These are phyloP conservation scores for Cepaea hortensis DNA, from an alignment of 2,888 invertebrate species.

Conservation along the genomic window DNA sequence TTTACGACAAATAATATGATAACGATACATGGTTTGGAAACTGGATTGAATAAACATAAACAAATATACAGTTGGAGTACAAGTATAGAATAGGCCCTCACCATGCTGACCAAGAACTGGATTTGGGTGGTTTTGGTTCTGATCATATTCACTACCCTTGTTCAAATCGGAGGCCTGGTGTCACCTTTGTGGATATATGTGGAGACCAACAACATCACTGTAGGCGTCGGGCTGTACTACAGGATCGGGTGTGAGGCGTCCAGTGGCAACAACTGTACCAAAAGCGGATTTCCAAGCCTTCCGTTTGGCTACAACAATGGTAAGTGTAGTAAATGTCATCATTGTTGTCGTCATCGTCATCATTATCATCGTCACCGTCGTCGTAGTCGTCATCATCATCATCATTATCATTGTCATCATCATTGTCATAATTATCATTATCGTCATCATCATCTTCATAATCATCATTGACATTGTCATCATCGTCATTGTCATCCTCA, in stretches of 20 bases:
- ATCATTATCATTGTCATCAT: constrained; percentile 29
- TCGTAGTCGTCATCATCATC: constrained; percentile 32
- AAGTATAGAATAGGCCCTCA: not conserved
- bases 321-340: not conserved
- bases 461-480: constrained; percentile 29
- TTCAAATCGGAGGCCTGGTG: constrained; percentile 40
- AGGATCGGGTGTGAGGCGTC: constrained; percentile 34
- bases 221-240: constrained; percentile 41
- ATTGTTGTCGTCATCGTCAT: too few relatives aligned
- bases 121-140: constrained; percentile 7
- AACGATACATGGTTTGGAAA: too few relatives aligned
- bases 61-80: not conserved
- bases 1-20: too few relatives aligned
- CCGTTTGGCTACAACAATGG: constrained; percentile 25
- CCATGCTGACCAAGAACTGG: constrained; percentile 29
- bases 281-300: not conserved
- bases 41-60: not conserved
- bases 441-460: constrained; percentile 30
- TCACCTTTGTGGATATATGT: constrained; percentile 38
- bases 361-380: too few relatives aligned
- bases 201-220: not conserved
- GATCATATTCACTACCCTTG: constrained; percentile 15
- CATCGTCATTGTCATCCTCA: constrained; percentile 14
- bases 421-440: constrained; percentile 6
- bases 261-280: constrained; percentile 5